Evolutionary conservation across 2,797 vertebrate genomes (phyloP).

Genomic region (Halcyon leucocephala): DNA sequence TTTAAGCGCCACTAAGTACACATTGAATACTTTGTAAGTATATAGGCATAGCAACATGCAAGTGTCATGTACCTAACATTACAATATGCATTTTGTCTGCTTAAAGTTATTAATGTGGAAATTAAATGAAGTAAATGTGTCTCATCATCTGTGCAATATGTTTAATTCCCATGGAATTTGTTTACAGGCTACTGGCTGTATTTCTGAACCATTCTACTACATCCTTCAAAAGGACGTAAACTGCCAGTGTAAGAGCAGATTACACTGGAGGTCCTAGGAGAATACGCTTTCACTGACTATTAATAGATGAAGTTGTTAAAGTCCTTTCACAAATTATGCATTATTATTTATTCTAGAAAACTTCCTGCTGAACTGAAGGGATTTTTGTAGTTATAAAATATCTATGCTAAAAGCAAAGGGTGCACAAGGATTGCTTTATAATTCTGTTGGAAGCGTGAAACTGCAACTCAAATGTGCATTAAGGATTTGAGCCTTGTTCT

Average conservation of each 20-base stretch:
- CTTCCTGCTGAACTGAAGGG: neutral
- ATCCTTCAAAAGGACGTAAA: constrained; percentile 62
- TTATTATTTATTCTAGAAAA: constrained; percentile 37
- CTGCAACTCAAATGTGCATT: constrained; percentile 25
- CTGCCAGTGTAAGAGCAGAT: constrained; percentile 30
- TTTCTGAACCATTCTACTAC: constrained; percentile 27
- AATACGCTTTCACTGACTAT: constrained; percentile 47
- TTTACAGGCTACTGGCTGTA: neutral
- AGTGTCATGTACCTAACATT: constrained; percentile 85
- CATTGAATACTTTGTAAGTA: constrained; percentile 86
- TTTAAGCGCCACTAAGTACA: constrained; percentile 84
- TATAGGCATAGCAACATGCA: constrained; percentile 86
- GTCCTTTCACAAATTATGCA: constrained; percentile 8
- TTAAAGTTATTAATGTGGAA: constrained; percentile 61
- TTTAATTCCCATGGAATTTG: constrained; percentile 63
- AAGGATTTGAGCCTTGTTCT: constrained; percentile 7
- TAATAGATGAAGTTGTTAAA: constrained; percentile 4
- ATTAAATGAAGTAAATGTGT: constrained; percentile 60
- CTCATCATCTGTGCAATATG: constrained; percentile 69
- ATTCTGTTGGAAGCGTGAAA: constrained; percentile 11
- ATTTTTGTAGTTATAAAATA: constrained; percentile 7
- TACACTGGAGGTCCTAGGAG: neutral
- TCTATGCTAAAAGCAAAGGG: constrained; percentile 19
- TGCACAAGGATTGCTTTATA: constrained; percentile 25
- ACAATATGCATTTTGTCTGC: constrained; percentile 86